Base-by-base conservation (phyloP, 64 coral and sea anemone species). In the Montipora efflorescens region DNA sequence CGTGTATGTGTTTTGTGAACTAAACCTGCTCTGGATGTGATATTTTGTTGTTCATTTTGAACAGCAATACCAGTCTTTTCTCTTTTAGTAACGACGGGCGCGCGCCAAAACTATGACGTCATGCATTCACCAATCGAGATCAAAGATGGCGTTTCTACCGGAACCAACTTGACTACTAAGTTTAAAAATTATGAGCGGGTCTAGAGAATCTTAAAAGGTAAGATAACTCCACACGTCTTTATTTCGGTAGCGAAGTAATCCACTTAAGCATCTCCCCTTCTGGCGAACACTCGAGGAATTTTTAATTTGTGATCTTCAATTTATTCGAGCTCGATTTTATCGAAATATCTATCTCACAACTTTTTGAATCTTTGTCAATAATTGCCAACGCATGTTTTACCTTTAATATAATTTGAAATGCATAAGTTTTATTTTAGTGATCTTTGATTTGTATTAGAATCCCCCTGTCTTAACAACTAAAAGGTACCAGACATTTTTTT, bases 51-150 rank as follows among this genome's bases (percentile, higher is more conserved):
- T 11, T 86, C 8, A 72, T 59, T 62, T 67, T 68, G 36, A 68
- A 48, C 59, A 84, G 11, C 59, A 68, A 47, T 68, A 86, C 82
- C 82, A 66, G 82, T 71, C 82, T 86, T 86, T 70, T 23, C 2
- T 1, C 43, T 10, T 70, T 9, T 3, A 18, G 1, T 49, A 71
- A 62, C 13, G 47, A 49, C 15, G 47, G 44, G 43, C 66, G 82
- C 82, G 66, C 62, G 70, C 82, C 82, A 86, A 86, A 12, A 72
- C 82, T 86, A 86, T 86, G 82, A 86, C 82, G 82, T 86, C 82
- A 86, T 86, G 19, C 62, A 13, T 67, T 71, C 8, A 20, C 43
- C 13, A 51, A 50, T 46, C 43, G 3, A 86, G 82, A 71, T 86
- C 82, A 86, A 86, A 86, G 82, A 86, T 86, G 82, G 82, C 66